phyloP scores from a whole-genome alignment of 2,113 vertebrate genomes.

The Otocyon megalotis region DNA sequence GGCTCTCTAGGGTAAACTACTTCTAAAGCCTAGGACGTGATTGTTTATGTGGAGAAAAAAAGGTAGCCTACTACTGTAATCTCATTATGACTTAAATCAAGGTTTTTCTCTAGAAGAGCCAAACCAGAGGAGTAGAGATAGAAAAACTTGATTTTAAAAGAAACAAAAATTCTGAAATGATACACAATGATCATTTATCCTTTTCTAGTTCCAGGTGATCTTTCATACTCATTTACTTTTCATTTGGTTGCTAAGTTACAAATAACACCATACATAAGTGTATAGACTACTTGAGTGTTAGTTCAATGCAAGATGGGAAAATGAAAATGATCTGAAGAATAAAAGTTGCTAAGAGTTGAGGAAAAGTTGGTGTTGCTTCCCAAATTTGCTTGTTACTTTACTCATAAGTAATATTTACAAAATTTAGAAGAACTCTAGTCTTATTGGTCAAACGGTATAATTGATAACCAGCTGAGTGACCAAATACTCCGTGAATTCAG shows the following conservation, averaged over 20 bases:
- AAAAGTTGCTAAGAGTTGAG: slow-evolving; percentile 4
- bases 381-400: slow-evolving; percentile 17
- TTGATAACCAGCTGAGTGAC: slow-evolving; percentile 1
- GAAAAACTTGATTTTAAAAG: slow-evolving; percentile 2
- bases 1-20: neutral
- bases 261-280: neutral
- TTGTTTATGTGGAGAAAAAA: slow-evolving; percentile 12
- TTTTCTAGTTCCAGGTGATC: neutral
- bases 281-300: neutral
- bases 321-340: slow-evolving; percentile 12
- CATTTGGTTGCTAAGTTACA: slow-evolving; percentile 7
- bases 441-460: neutral
- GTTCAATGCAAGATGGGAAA: neutral
- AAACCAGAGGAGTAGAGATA: neutral
- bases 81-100: slow-evolving; percentile 27
- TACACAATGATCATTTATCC: neutral
- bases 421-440: neutral
- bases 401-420: slow-evolving; percentile 48
- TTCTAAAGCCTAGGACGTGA: neutral
- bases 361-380: neutral
- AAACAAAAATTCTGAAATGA: slow-evolving; percentile 24
- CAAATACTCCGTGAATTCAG: slow-evolving; percentile 27
- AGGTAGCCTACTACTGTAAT: neutral
- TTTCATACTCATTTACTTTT: slow-evolving; percentile 15
- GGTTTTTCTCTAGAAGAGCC: slow-evolving; percentile 52